Evolutionary conservation across 1,140 invertebrate genomes (phyloP).

Genomic region (Tyrophagus putrescentiae): DNA sequence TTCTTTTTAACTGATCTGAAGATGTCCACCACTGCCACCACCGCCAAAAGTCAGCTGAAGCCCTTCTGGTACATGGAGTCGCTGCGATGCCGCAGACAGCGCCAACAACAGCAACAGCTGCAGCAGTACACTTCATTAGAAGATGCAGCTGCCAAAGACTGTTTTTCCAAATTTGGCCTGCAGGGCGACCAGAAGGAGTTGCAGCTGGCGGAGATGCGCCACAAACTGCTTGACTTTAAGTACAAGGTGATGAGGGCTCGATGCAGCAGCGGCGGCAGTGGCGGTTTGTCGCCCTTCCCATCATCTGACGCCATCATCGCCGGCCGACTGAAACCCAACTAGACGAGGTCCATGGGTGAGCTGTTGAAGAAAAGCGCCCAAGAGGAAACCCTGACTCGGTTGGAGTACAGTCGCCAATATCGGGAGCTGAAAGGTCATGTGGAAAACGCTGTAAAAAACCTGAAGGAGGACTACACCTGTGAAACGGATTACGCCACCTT

Average conservation of each 20-base stretch:
- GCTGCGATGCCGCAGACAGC: too few species aligned
- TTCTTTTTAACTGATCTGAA: conserved; percentile 2
- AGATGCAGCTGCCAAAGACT: neutral
- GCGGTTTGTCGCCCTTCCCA: too few species aligned
- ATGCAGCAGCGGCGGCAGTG: too few species aligned
- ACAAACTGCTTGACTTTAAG: too few species aligned
- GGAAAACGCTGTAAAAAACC: neutral
- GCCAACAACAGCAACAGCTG: neutral
- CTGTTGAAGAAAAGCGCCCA: neutral
- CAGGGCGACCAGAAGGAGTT: too few species aligned
- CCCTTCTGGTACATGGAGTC: conserved; percentile 14
- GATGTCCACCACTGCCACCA: neutral
- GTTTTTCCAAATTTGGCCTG: too few species aligned
- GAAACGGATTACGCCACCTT: neutral
- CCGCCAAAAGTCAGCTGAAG: neutral
- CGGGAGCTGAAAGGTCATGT: neutral
- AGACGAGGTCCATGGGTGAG: neutral
- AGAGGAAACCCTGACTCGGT: neutral
- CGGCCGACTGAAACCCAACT: neutral
- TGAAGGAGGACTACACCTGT: neutral
- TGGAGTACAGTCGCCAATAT: neutral
- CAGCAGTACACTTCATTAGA: neutral
- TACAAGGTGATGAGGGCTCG: too few species aligned
- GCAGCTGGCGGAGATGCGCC: too few species aligned
- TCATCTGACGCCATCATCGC: neutral